Percentiles rank a stretch among this genome's conserved stretches.
These are phyloP conservation scores for Antheraea pernyi DNA, from an alignment of 1,140 invertebrate genomes.

Conservation along the genomic window DNA sequence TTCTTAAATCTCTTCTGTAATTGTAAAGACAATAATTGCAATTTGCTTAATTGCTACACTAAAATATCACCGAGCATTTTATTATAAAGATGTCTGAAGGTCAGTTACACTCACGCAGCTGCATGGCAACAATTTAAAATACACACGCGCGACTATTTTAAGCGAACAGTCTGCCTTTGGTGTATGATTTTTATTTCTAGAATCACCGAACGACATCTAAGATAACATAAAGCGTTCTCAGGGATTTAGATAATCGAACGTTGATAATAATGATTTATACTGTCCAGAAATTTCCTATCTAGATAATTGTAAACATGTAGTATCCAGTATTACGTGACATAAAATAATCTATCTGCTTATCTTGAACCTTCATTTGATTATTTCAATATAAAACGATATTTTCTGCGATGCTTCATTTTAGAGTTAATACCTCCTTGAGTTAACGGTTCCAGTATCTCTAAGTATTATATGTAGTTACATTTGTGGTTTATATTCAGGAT, in stretches of 20 bases:
- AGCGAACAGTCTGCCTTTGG: neutral
- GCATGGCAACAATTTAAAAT: conserved; percentile 18
- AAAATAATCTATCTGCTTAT: too few species aligned
- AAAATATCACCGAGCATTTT: conserved; percentile 22
- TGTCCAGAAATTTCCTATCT: conserved; percentile 20
- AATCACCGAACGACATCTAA: conserved; percentile 15
- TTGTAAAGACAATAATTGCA: neutral
- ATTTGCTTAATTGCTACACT: neutral
- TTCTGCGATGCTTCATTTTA: too few species aligned
- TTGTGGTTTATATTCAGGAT: too few species aligned
- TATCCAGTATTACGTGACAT: neutral
- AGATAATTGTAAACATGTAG: conserved; percentile 6
- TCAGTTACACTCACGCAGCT: conserved; percentile 18
- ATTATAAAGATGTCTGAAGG: conserved; percentile 13
- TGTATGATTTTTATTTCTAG: conserved; percentile 21
- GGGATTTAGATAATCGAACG: conserved; percentile 17
- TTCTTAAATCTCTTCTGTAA: neutral
- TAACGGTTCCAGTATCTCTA: too few species aligned
- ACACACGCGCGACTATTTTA: conserved; percentile 1
- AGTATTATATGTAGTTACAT: too few species aligned
- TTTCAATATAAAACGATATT: too few species aligned
- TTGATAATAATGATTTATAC: conserved; percentile 22
- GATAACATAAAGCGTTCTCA: conserved; percentile 8
- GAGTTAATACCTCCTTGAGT: too few species aligned
- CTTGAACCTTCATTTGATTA: neutral